Evolutionary conservation across 2,113 vertebrate genomes (phyloP).

Genomic region (Dipodomys spectabilis): DNA sequence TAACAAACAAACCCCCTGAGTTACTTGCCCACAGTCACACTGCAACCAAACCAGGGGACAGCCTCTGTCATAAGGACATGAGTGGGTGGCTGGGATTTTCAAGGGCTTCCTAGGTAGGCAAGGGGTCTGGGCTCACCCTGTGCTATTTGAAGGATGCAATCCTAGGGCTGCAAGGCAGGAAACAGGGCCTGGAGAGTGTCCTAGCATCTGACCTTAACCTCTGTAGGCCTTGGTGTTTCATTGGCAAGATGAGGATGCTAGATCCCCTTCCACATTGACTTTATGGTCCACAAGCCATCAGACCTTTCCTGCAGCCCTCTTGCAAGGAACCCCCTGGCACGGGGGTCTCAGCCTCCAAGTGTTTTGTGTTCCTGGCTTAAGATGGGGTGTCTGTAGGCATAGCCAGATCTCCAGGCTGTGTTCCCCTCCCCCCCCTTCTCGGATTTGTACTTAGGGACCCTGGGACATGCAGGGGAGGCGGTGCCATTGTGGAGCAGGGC

Average conservation of each 20-base stretch:
- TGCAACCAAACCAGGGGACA: not conserved
- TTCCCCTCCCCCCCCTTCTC: not conserved
- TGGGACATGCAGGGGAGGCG: not conserved
- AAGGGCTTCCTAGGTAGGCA: not conserved
- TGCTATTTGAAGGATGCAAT: not conserved
- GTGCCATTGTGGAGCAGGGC: not conserved
- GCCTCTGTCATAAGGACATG: not conserved
- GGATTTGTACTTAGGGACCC: not conserved
- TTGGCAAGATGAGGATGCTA: not conserved
- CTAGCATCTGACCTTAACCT: not conserved
- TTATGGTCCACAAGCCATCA: not conserved
- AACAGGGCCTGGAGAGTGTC: not conserved
- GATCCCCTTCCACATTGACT: not conserved
- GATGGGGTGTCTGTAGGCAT: not conserved
- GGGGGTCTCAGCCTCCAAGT: not conserved
- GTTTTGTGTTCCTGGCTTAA: not conserved
- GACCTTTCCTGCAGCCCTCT: not conserved
- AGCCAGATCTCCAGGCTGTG: not conserved
- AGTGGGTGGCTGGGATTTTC: not conserved
- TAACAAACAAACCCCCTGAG: not conserved
- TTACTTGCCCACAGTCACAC: not conserved
- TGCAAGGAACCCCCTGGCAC: not conserved
- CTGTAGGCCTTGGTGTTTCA: not conserved
- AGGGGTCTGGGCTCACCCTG: not conserved
- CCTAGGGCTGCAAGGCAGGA: no score